phyloP scores from a whole-genome alignment of 2,797 vertebrate genomes.

The Sebastes minor region DNA sequence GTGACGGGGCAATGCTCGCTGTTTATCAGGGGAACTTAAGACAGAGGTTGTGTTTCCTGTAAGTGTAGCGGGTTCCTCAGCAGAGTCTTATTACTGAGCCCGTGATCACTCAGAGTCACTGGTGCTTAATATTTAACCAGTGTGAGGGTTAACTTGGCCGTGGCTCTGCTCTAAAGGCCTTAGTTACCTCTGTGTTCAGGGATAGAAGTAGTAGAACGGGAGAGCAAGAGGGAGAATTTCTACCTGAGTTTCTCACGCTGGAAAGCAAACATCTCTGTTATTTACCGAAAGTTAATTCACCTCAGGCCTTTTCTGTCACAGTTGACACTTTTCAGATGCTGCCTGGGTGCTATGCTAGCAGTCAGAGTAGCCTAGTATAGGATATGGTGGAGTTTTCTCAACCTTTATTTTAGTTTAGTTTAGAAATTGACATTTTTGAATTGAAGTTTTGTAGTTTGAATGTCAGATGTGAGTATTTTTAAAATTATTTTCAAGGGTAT shows the following conservation, averaged over 20 bases:
- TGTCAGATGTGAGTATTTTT: neutral
- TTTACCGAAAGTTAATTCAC: slow-evolving; percentile 18
- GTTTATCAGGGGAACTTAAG: slow-evolving; percentile 37
- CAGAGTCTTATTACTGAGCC: slow-evolving; percentile 58
- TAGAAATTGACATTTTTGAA: neutral
- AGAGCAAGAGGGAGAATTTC: neutral
- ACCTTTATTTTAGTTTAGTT: neutral
- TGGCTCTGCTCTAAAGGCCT: slow-evolving; percentile 46
- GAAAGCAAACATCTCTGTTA: slow-evolving; percentile 5
- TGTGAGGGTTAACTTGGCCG: slow-evolving; percentile 40
- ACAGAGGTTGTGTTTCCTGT: slow-evolving; percentile 41
- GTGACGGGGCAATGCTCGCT: neutral
- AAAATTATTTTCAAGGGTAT: neutral
- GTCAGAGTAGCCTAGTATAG: neutral
- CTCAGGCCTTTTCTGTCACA: neutral
- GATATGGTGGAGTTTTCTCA: neutral
- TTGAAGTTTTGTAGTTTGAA: neutral
- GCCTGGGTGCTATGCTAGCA: neutral
- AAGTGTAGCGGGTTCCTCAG: slow-evolving; percentile 13
- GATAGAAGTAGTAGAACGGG: neutral
- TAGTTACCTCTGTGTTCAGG: slow-evolving; percentile 49
- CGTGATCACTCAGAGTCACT: slow-evolving; percentile 41
- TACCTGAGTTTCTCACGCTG: neutral
- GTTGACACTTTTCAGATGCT: slow-evolving; percentile 21
- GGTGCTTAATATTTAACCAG: slow-evolving; percentile 79